Percentiles rank a stretch among this genome's conserved stretches.
Conservation (phyloP, 2,797 vertebrate species). For the Myiotriccus ornatus region DNA sequence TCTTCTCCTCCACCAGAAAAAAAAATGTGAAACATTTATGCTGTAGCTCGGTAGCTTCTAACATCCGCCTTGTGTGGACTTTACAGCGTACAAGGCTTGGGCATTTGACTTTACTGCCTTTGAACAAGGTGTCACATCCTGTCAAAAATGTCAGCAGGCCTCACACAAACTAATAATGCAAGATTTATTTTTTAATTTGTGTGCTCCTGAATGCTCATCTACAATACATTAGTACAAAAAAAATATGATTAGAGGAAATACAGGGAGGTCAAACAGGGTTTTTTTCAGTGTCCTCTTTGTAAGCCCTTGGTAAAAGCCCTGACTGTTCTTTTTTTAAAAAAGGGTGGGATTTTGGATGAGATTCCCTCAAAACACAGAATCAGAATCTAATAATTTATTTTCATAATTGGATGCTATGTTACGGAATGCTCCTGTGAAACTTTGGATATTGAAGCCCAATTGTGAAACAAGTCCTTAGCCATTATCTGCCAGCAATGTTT, state of each 20-base stretch:
- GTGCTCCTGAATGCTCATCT: background rate
- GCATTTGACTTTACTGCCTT: background rate
- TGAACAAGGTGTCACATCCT: background rate
- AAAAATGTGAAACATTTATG: background rate
- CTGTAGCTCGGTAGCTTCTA: background rate
- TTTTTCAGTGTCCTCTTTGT: background rate
- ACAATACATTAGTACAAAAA: background rate
- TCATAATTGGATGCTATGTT: background rate
- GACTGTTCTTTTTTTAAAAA: background rate
- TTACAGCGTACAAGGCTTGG: background rate
- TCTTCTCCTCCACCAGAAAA: background rate
- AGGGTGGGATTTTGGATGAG: background rate
- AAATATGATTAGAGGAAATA: background rate
- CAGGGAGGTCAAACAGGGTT: background rate
- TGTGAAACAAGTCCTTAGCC: constrained; percentile 17
- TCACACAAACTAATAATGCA: background rate
- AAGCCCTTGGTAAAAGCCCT: background rate
- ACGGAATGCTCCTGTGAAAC: constrained; percentile 4
- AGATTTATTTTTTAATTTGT: background rate
- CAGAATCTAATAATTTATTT: constrained; percentile 2
- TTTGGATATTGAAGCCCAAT: background rate
- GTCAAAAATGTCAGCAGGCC: background rate
- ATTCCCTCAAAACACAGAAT: background rate
- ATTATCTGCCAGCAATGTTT: background rate
- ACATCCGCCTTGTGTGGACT: background rate